Evolutionary conservation across 2,888 invertebrate genomes (phyloP), one percentile per base, ranked within the genome.

Genomic region (Trichogramma dendrolimi): DNA sequence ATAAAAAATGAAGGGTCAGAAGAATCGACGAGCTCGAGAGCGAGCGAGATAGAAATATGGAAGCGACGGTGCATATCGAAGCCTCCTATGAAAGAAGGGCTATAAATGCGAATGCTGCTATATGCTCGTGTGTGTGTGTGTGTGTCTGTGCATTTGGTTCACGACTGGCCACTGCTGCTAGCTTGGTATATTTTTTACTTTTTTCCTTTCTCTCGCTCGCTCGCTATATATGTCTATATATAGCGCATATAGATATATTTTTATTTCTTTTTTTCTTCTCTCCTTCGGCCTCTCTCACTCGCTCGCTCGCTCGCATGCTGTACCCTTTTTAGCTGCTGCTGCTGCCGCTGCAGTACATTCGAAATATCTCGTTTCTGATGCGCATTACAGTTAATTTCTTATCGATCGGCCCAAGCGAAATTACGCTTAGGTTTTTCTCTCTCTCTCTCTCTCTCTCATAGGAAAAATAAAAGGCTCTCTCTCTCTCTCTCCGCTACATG

Each of bases 361-460:
- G 58, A 58, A 62, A 62, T 55, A 62, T 62, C 51, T 62, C 65
- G 58, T 48, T 60, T 11, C 58, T 46, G 61, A 61, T 61, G 63
- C 63, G 61, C 58, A 63, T 65, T 63, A 65, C 63, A 65, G 63
- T 63, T 63, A 65, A 65, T 65, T 65, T 65, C 66, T 63, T 67
- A 68, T 66, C 69, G 69, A 70, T 70, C 67, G 63, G 7, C 65
- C 6, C 40, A 41, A 43, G 43, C 8, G n/a, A 46, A 46, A 8
- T 8, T 10, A 46, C 46, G 46, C 46, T 46, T 46, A 10, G 8
- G 8, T 46, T 46, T 46, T 46, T 46, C 8, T 10, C 8, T 46
- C 8, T 46, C 14, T 14, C 8, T 46, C 14, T 14, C 14, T 14
- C 14, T 27, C 27, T 27, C 27, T 27, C 55, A 47, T 42, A 54